Evolutionary conservation across 2,888 invertebrate species (phyloP).

Genomic region (Brenthis hecate): DNA sequence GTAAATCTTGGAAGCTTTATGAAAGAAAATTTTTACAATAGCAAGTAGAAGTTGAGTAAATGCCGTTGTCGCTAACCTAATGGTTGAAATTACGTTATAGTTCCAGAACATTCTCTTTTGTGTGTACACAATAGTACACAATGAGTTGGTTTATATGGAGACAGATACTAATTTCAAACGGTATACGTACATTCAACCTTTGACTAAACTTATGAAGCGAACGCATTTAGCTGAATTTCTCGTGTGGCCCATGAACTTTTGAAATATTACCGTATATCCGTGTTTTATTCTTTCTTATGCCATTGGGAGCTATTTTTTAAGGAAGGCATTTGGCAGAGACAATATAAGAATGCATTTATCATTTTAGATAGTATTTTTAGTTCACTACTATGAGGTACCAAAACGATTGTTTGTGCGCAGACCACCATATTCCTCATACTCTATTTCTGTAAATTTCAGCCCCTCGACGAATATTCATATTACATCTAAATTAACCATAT

Average conservation of each 20-base stretch:
- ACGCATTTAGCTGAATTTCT: conserved; percentile 33
- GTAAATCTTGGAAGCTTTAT: conserved; percentile 16
- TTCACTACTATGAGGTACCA: no score
- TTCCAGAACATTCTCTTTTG: conserved; percentile 58
- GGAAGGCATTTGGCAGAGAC: background rate
- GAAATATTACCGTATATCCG: conserved; percentile 42
- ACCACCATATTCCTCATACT: no score
- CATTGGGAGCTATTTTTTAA: conserved; percentile 32
- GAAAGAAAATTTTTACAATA: conserved; percentile 53
- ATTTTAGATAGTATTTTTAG: background rate
- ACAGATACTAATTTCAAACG: conserved; percentile 70
- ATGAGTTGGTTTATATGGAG: conserved; percentile 59
- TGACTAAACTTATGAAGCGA: conserved; percentile 52
- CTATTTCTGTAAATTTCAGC: no score
- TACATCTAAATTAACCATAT: no score
- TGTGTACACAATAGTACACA: conserved; percentile 61
- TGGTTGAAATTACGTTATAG: conserved; percentile 59
- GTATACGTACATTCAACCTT: conserved; percentile 43
- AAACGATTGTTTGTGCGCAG: no score
- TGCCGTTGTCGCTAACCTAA: conserved; percentile 52
- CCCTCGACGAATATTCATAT: no score
- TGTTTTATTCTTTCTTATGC: conserved; percentile 42
- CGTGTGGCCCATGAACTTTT: conserved; percentile 34
- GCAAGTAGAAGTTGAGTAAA: conserved; percentile 54
- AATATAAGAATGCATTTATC: background rate